These are phyloP conservation scores for Ceyx cyanopectus DNA, from an alignment of 2,113 vertebrate genomes.

Conservation along the genomic window DNA sequence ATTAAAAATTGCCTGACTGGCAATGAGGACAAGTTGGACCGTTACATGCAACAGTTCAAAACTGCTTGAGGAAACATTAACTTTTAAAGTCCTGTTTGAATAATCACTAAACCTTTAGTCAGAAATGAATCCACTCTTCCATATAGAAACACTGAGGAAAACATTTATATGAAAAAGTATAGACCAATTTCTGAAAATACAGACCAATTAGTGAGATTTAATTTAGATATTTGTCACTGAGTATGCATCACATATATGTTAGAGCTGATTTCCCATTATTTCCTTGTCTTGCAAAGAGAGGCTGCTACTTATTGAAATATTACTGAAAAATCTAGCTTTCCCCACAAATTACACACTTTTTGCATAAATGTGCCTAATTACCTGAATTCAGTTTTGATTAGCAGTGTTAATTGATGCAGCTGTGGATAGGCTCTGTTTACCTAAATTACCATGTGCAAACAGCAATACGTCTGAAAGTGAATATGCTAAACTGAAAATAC, in stretches of 20 bases:
- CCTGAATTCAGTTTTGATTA: constrained; percentile 91
- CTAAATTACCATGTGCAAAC: constrained; percentile 90
- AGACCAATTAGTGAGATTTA: constrained; percentile 79
- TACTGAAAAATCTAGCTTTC: constrained; percentile 80
- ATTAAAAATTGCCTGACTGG: neutral
- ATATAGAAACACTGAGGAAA: constrained; percentile 60
- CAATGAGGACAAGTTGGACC: constrained; percentile 19
- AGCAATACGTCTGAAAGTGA: constrained; percentile 87
- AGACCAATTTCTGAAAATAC: constrained; percentile 75
- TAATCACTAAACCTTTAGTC: constrained; percentile 37
- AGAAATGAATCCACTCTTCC: constrained; percentile 43
- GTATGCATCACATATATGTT: constrained; percentile 61
- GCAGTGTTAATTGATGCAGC: constrained; percentile 90
- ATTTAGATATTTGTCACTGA: constrained; percentile 75
- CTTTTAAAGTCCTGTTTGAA: constrained; percentile 49
- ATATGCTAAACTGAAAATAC: constrained; percentile 88
- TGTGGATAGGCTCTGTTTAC: constrained; percentile 88
- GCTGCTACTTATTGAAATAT: constrained; percentile 81
- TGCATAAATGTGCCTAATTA: constrained; percentile 90
- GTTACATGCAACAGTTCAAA: constrained; percentile 15
- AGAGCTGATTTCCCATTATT: constrained; percentile 69
- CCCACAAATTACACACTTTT: constrained; percentile 83
- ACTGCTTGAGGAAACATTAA: constrained; percentile 49
- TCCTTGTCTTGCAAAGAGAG: constrained; percentile 73
- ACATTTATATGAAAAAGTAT: constrained; percentile 68